phyloP scores from a whole-genome alignment of 1,140 invertebrate species.

The Eueides isabella region DNA sequence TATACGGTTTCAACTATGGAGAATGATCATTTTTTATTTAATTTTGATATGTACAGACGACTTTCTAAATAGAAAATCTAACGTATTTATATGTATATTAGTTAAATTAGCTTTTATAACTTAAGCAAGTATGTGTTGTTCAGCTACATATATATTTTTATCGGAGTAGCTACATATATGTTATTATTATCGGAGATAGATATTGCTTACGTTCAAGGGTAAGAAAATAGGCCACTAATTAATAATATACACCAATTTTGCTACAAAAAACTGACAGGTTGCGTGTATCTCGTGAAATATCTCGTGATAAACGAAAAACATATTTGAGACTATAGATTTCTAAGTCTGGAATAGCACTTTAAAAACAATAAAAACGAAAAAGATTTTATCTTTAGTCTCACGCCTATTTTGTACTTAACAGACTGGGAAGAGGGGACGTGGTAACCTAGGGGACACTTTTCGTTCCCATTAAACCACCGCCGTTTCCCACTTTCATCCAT shows the following conservation, averaged over 20 bases:
- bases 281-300: background rate
- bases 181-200: background rate
- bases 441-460: no score
- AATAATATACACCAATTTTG: background rate
- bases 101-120: background rate
- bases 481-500: no score
- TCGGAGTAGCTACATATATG: background rate
- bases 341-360: no score
- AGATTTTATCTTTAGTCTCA: no score
- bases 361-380: no score
- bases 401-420: no score
- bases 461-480: no score
- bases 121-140: background rate
- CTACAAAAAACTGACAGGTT: background rate
- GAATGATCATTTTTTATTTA: background rate
- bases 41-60: background rate
- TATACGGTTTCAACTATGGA: no score
- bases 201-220: background rate
- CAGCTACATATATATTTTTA: background rate
- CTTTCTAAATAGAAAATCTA: background rate
- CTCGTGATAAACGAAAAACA: background rate
- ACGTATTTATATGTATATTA: background rate
- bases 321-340: no score
- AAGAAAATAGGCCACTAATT: slow-evolving; percentile 2
- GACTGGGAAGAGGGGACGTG: no score